These are phyloP conservation scores for Drosophila algonquin DNA, from an alignment of 2,888 invertebrate genomes.

Conservation along the genomic window DNA sequence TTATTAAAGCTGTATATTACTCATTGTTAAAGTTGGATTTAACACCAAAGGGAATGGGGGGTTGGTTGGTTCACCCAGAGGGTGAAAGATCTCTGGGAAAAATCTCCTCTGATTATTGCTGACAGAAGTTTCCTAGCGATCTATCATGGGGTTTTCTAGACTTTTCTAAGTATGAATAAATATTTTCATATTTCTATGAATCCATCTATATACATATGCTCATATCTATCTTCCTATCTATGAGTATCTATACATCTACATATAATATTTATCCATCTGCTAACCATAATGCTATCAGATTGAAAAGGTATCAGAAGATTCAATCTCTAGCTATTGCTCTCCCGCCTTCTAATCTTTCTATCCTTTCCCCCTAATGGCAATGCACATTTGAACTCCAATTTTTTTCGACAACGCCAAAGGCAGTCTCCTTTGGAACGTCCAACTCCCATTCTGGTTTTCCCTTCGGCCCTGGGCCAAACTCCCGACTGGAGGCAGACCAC, in stretches of 20 bases:
- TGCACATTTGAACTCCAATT: slow-evolving; percentile 55
- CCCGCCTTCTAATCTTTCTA: neutral
- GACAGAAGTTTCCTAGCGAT: too few species aligned
- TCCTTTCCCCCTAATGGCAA: slow-evolving; percentile 34
- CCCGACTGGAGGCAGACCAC: slow-evolving; percentile 56
- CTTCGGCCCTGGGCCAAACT: neutral
- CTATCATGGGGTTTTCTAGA: neutral
- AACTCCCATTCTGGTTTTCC: neutral
- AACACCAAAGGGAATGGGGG: neutral
- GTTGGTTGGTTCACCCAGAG: too few species aligned
- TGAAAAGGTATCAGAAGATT: neutral
- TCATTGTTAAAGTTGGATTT: slow-evolving; percentile 26
- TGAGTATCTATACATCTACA: too few species aligned
- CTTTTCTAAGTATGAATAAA: too few species aligned
- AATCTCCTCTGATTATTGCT: neutral
- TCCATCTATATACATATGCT: too few species aligned
- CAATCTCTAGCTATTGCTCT: neutral
- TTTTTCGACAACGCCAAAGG: slow-evolving; percentile 44
- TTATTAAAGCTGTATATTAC: slow-evolving; percentile 31
- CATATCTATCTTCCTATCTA: too few species aligned
- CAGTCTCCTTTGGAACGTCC: slow-evolving; percentile 22
- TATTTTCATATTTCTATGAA: too few species aligned
- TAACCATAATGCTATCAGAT: too few species aligned
- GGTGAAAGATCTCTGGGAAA: neutral
- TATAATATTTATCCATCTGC: too few species aligned